Evolutionary conservation across 2,888 invertebrate species (phyloP), one percentile per base, ranked within the genome.

Genomic region (Hymenopus coronatus): DNA sequence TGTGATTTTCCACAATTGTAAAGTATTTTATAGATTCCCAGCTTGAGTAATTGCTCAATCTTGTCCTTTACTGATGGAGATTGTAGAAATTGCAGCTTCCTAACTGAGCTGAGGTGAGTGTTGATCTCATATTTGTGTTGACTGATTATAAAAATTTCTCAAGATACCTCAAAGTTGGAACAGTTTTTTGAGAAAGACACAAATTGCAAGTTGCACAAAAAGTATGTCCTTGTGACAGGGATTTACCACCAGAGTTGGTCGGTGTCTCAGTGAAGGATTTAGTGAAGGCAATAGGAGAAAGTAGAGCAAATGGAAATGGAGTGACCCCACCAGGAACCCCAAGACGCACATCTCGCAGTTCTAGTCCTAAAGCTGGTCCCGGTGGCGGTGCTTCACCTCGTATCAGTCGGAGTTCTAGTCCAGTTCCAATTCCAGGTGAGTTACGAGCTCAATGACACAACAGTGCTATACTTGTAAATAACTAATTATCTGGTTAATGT

Each of bases 251-350:
- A 1, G 96, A 96, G 91, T 93, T 95, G 89, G 94, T 94, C 28
- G 95, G 95, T 0, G 95, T 96, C 2, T 96, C 96, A 0, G 96
- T 97, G 25, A 95, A 96, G 90, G 97, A 97, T 91, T 93, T 97
- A 88, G 96, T 97, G 6, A 96, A 96, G 91, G 96, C 95, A 0
- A 95, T 97, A 92, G 96, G 96, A 0, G 97, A 97, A 92, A 95
- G 96, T 89, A 94, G 96, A 86, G 96, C 96, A n/a, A 97, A 97
- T 93, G 97, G 97, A 3, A 97, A 97, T 92, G 96, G 96, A 70
- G 95, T 95, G 1, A 96, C 96, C 0, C 96, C 96, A 9, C 96
- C 96, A 6, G 95, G 95, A 85, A 96, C 96, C 0, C 85, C 91
- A 90, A 89, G 88, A 83, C 88, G 90, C 27, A 85, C 82, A n/a